Evolutionary conservation across 2,113 vertebrate genomes (phyloP).

Genomic region (Rhodinocichla rosea): DNA sequence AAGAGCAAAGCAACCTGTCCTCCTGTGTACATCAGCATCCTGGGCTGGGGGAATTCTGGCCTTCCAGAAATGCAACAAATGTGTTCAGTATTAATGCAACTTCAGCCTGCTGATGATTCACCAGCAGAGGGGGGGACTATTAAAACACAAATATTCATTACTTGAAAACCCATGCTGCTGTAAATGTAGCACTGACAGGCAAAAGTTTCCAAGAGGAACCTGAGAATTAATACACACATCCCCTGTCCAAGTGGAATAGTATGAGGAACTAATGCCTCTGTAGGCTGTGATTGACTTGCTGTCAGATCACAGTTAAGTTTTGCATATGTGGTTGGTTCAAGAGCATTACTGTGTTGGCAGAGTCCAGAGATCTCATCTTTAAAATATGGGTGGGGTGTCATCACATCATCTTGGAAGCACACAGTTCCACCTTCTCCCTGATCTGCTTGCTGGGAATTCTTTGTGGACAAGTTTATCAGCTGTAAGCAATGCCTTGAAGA

Average conservation of each 20-base stretch:
- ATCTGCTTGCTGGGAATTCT: neutral
- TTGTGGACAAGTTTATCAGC: neutral
- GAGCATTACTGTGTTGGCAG: neutral
- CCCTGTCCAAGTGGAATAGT: neutral
- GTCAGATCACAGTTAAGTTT: neutral
- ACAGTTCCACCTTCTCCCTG: neutral
- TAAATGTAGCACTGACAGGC: neutral
- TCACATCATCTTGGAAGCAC: neutral
- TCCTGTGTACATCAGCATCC: neutral
- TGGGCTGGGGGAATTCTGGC: neutral
- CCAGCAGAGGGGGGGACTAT: neutral
- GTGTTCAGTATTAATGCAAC: neutral
- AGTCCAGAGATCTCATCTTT: neutral
- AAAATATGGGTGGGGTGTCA: neutral
- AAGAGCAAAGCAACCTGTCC: neutral
- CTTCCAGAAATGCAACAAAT: neutral
- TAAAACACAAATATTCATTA: neutral
- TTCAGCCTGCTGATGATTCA: neutral
- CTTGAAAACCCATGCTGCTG: neutral
- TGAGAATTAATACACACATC: neutral
- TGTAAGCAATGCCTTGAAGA: neutral
- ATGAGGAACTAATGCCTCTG: neutral
- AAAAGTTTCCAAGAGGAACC: neutral
- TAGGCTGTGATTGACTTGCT: neutral
- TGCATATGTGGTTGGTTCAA: neutral